phyloP scores from a whole-genome alignment of 1,140 invertebrate genomes.

The Conus betulinus region DNA sequence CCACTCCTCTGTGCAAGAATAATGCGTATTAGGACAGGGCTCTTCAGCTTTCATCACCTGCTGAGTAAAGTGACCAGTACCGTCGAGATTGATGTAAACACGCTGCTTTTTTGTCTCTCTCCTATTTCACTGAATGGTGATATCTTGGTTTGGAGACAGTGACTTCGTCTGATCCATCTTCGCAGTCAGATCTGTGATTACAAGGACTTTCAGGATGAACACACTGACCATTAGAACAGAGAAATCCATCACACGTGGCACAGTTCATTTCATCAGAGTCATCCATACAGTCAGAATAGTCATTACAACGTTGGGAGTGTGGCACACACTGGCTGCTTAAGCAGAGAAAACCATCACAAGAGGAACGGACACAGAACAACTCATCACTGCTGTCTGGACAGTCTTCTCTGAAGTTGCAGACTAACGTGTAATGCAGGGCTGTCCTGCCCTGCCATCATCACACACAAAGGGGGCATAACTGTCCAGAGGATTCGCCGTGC shows the following conservation, averaged over 20 bases:
- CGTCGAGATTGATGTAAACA: not conserved
- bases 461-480: not conserved
- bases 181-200: not conserved
- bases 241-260: no score
- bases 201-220: not conserved
- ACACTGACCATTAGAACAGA: no score
- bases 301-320: no score
- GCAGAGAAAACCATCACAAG: not conserved
- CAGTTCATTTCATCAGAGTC: no score
- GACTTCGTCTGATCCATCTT: not conserved
- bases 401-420: slow-evolving; percentile 16
- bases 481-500: no score
- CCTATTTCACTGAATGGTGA: no score
- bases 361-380: not conserved
- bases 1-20: not conserved
- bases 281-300: no score
- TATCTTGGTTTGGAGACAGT: no score
- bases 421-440: not conserved
- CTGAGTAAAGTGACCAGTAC: not conserved
- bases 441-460: not conserved
- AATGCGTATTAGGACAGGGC: slow-evolving; percentile 4
- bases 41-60: not conserved
- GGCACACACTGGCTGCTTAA: not conserved
- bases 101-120: no score
- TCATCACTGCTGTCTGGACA: not conserved